Percentiles rank a stretch among this genome's conserved stretches.
These are phyloP conservation scores for Cephus pulcher DNA, from an alignment of 2,888 invertebrate species.

Conservation along the genomic window DNA sequence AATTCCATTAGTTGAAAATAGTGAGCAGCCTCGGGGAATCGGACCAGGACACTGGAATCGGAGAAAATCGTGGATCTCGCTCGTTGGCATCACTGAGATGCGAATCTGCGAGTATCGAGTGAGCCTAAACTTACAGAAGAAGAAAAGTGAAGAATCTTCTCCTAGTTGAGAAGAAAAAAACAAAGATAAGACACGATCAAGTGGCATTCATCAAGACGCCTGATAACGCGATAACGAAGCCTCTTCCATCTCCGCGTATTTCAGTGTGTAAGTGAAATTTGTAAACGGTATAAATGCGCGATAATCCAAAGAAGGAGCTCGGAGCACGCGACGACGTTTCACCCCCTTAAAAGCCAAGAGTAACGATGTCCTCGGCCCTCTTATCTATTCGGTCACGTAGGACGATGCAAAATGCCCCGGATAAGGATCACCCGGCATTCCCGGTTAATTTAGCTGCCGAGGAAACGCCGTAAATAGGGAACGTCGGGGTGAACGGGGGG, in stretches of 20 bases:
- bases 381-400: constrained; percentile 61
- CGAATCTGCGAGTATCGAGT: not conserved
- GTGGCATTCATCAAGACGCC: not conserved
- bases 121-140: not conserved
- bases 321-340: constrained; percentile 60
- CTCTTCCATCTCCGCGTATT: not conserved
- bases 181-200: constrained; percentile 1
- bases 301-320: constrained; percentile 38
- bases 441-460: constrained; percentile 57
- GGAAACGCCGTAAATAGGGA: constrained; percentile 61
- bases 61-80: not conserved
- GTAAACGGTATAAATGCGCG: constrained; percentile 47
- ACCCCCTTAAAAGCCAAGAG: constrained; percentile 55
- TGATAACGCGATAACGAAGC: not conserved
- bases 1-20: constrained; percentile 59
- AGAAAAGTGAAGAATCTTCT: too few species aligned
- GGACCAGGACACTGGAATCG: constrained; percentile 39
- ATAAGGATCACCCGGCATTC: constrained; percentile 54
- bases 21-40: constrained; percentile 28
- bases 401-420: constrained; percentile 43
- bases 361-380: constrained; percentile 61
- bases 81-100: not conserved
- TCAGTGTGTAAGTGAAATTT: constrained; percentile 25
- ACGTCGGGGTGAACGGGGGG: constrained; percentile 30
- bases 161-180: not conserved